These are phyloP conservation scores for Zapus hudsonius DNA, from an alignment of 2,113 vertebrate species.

Conservation along the genomic window DNA sequence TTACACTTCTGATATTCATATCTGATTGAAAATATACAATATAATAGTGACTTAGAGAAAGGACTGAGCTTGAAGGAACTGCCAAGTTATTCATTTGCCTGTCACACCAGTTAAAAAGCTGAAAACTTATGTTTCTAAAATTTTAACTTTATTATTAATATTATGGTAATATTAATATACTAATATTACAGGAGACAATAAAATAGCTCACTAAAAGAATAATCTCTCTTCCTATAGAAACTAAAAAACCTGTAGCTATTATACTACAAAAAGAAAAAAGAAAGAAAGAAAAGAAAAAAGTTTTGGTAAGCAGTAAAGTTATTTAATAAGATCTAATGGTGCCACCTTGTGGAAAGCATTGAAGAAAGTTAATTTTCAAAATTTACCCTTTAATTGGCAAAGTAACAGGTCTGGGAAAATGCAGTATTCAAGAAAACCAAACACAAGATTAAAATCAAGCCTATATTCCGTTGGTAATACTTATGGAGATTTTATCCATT, in stretches of 20 bases:
- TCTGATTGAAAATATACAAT: neutral
- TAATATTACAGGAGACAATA: conserved; percentile 49
- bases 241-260: neutral
- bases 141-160: conserved; percentile 41
- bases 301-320: neutral
- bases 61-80: conserved; percentile 11
- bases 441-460: conserved; percentile 22
- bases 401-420: conserved; percentile 33
- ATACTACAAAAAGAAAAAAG: neutral
- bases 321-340: conserved; percentile 45
- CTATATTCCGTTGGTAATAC: neutral
- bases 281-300: too few relatives aligned
- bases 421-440: neutral
- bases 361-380: conserved; percentile 5
- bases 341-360: conserved; percentile 82
- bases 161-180: too few relatives aligned
- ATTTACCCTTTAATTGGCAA: neutral
- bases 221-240: neutral
- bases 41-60: conserved; percentile 5
- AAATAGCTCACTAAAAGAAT: conserved; percentile 46
- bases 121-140: conserved; percentile 31
- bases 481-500: neutral
- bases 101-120: neutral
- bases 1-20: conserved; percentile 29
- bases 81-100: conserved; percentile 13